These are phyloP conservation scores for Diuraphis noxia DNA, from an alignment of 1,140 invertebrate species.

Conservation along the genomic window DNA sequence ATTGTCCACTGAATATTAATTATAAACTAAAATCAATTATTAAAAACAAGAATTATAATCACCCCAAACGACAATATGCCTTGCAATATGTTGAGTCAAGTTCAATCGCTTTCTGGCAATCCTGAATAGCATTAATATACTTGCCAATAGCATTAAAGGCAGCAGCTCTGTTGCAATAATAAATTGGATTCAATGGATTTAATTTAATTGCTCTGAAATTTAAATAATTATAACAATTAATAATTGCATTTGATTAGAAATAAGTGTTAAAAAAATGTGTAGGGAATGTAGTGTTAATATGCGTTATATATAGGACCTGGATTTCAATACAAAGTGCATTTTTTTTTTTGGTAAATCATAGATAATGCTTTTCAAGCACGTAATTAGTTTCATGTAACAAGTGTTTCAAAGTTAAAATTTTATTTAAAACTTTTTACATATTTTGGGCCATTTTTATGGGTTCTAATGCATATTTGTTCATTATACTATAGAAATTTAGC, in stretches of 20 bases:
- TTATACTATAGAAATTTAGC: too few species aligned
- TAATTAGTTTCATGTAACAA: too few species aligned
- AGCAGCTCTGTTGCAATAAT: constrained; percentile 54
- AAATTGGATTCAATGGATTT: constrained; percentile 46
- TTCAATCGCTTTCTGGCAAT: constrained; percentile 52
- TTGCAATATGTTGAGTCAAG: constrained; percentile 46
- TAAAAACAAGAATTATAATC: background rate
- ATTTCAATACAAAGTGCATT: too few species aligned
- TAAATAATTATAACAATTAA: background rate
- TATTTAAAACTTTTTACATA: too few species aligned
- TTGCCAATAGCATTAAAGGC: constrained; percentile 48
- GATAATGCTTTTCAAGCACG: too few species aligned
- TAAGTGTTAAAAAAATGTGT: background rate
- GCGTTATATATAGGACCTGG: background rate
- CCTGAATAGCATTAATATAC: constrained; percentile 38
- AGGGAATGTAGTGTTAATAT: background rate
- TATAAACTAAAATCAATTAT: background rate
- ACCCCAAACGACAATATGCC: constrained; percentile 53
- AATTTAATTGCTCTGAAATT: constrained; percentile 44
- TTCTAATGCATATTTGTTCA: too few species aligned
- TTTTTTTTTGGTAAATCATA: too few species aligned
- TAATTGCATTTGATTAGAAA: background rate
- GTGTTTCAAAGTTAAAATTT: too few species aligned
- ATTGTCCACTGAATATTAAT: background rate
- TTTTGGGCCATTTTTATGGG: too few species aligned